These are phyloP conservation scores for Molossus alvarezi DNA, from an alignment of 2,797 vertebrate genomes.

Conservation along the genomic window DNA sequence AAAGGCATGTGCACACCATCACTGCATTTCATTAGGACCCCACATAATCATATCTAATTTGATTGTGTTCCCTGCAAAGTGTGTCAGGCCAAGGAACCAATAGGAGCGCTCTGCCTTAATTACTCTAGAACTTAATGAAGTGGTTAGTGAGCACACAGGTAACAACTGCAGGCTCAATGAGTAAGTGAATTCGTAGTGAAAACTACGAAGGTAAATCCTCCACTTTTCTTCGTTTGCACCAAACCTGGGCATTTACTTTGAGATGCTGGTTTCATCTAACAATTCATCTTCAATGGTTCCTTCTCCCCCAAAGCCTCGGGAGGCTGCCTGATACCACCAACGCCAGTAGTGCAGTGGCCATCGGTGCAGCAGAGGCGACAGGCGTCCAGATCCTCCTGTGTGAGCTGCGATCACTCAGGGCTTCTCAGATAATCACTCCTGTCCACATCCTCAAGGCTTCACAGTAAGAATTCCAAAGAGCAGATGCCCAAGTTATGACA, in stretches of 20 bases:
- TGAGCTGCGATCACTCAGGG: not conserved
- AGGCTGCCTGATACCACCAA: not conserved
- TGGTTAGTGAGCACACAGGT: not conserved
- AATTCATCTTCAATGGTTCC: not conserved
- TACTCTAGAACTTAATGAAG: not conserved
- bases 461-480: not conserved
- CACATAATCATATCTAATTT: not conserved
- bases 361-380: not conserved
- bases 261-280: not conserved
- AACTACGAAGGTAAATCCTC: not conserved
- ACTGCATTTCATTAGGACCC: slow-evolving; percentile 35
- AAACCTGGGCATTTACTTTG: not conserved
- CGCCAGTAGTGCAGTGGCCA: rapidly evolving
- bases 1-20: not conserved
- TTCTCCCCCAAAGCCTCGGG: not conserved
- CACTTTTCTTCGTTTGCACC: not conserved
- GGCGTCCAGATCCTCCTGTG: not conserved
- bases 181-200: not conserved
- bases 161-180: not conserved
- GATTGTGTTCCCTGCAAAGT: not conserved
- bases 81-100: not conserved
- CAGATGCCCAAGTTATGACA: not conserved
- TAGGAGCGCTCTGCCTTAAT: not conserved
- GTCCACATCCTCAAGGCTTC: not conserved
- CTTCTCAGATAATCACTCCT: not conserved